Base-by-base conservation (phyloP, 2,797 vertebrate genomes). In the Pelochelys cantorii region DNA sequence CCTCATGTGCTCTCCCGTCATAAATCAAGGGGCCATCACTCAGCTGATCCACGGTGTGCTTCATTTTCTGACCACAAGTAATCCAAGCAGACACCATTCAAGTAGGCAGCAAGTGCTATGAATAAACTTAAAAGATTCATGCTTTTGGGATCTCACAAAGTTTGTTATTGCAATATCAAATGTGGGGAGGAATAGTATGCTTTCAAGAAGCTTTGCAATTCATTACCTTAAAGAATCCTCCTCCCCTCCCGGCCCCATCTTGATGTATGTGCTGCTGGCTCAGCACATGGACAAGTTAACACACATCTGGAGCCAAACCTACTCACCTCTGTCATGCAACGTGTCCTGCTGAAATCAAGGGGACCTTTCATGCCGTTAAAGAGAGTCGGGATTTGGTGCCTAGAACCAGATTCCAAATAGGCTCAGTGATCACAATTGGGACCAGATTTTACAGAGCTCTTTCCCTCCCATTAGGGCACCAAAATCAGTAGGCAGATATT, bases 81-180 rank as follows among this genome's bases (percentile, higher is more conserved):
- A 92, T 88, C 59, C 79, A 89, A 85, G 53, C 23, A 86, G n/a
- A 74, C n/a, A 48, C 65, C 56, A 5, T 14, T 83, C 62, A 34
- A 48, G 55, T n/a, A 85, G 71, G 77, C 14, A 82, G 81, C 86
- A 93, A 93, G 88, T 92, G 15, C 85, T 53, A 60, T 95, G 92
- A 95, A 96, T 95, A 95, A 94, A 88, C 93, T 95, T 86, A 27
- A 59, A 59, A 60, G 57, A 23, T 27, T 59, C 25, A 59, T 27
- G 25, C 57, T 27, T 60, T 60, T 27, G 57, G 57, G 25, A 60
- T 25, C 57, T 29, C 57, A 13, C 25, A 27, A 60, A 29, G 57
- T 60, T 60, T 27, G 11, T 27, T 60, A 60, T 60, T 60, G 57
- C 57, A 27, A 11, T 13, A 60, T 11, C 5, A 60, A 27, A 60